Evolutionary conservation across 2,888 invertebrate species (phyloP), one percentile per base, ranked within the genome.

Genomic region (Thelaira solivaga): DNA sequence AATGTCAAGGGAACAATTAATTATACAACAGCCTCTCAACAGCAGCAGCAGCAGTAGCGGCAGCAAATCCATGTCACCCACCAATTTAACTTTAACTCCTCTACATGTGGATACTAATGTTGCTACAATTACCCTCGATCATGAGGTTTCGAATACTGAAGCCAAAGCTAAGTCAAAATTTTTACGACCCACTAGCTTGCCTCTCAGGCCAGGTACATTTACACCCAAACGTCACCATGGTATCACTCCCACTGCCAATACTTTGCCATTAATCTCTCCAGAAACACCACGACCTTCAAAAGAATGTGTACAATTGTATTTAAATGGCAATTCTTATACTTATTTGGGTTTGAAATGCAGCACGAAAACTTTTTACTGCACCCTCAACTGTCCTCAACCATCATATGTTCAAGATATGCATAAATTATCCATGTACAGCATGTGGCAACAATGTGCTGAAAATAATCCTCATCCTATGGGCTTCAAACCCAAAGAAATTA

Each of bases 381-480:
- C 97, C 1, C 91, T 97, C 55, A 96, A 97, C 88, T 93, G 96
- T 82, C 95, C 97, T 0, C 98, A 98, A 87, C 98, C 98, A 1
- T 97, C 96, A 87, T 98, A 97, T 87, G 96, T 97, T 73, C 94
- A 94, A 0, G 95, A 96, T 83, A 93, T 95, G 88, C 95, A 95
- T 85, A 95, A 95, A 83, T 90, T 98, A 64, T 98, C 97, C 43
- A 98, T 98, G 98, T 98, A 98, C 88, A 97, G 97, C 64, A 97
- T 97, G 87, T 98, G 98, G 96, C 94, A 94, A 90, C 93, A 94
- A 86, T 91, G 93, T 90, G 91, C 93, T 83, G 91, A 92, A 89
- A 92, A 92, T 76, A 93, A 93, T 87, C 90, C 92, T 81, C 92
- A 92, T 88, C 92, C 93, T 82, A 89, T 92, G 82, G 93, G 94